Evolutionary conservation across 2,113 vertebrate species (phyloP).

Genomic region (Otocyon megalotis): DNA sequence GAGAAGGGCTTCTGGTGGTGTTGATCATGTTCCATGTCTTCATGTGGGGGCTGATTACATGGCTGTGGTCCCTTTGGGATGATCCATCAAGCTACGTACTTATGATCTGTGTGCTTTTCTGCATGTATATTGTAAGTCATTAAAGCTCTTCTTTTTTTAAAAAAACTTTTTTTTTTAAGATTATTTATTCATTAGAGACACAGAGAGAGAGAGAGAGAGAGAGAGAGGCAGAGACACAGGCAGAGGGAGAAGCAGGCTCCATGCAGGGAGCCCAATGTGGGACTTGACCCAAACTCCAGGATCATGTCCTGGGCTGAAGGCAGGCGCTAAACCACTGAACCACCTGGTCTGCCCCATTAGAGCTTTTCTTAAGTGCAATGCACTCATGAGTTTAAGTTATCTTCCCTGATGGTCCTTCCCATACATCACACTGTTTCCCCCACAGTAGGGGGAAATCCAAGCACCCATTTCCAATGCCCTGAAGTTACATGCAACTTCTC

Average conservation of each 20-base stretch:
- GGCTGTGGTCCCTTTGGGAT: neutral
- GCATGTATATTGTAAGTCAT: neutral
- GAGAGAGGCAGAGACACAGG: too few species aligned
- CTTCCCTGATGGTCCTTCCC: neutral
- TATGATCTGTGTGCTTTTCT: neutral
- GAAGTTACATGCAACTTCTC: neutral
- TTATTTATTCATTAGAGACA: too few species aligned
- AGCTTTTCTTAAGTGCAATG: neutral
- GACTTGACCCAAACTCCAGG: too few species aligned
- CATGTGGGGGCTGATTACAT: neutral
- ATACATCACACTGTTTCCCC: neutral
- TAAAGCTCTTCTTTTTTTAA: neutral
- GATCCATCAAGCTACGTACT: neutral
- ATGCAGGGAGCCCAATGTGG: too few species aligned
- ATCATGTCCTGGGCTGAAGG: too few species aligned
- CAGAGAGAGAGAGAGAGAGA: too few species aligned
- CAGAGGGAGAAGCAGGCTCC: too few species aligned
- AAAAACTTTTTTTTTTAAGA: too few species aligned
- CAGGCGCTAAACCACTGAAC: too few species aligned
- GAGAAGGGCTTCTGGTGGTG: neutral
- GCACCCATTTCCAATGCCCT: neutral
- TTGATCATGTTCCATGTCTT: neutral
- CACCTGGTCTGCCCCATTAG: too few species aligned
- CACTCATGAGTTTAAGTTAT: too few species aligned
- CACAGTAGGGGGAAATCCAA: neutral